Evolutionary conservation across 1,140 invertebrate genomes (phyloP).

Genomic region (Capitella teleta): DNA sequence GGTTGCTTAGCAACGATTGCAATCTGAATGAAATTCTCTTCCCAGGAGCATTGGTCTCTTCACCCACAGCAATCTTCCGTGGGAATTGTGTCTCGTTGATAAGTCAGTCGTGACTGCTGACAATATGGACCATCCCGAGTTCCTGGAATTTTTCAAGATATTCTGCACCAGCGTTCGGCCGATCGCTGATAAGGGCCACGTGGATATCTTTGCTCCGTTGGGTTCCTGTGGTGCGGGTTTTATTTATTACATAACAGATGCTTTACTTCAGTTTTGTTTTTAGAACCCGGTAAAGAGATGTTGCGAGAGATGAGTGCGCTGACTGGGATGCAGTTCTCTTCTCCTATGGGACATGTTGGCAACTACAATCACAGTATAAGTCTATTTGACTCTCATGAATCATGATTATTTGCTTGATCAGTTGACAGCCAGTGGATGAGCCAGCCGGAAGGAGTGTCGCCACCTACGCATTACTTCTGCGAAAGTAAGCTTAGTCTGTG

Average conservation of each 20-base stretch:
- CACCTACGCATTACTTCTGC: conserved; percentile 27
- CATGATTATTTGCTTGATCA: conserved; percentile 13
- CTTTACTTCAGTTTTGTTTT: conserved; percentile 4
- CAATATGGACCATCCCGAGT: conserved; percentile 19
- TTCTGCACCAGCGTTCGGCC: conserved; percentile 22
- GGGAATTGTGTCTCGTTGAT: conserved; percentile 26
- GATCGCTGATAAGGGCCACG: conserved; percentile 26
- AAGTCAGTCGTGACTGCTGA: conserved; percentile 25
- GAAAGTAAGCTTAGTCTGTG: conserved; percentile 29
- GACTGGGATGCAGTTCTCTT: conserved; percentile 27
- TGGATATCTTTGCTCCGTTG: conserved; percentile 32
- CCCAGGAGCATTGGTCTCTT: conserved; percentile 36
- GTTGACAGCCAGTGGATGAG: conserved; percentile 31
- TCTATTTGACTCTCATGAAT: too few species aligned
- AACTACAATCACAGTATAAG: conserved; percentile 33
- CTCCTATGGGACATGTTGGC: conserved; percentile 32
- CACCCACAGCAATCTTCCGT: conserved; percentile 25
- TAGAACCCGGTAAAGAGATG: conserved; percentile 32
- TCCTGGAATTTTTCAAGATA: conserved; percentile 28
- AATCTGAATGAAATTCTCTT: background rate
- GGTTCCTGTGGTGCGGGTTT: conserved; percentile 25
- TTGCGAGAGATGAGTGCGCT: conserved; percentile 24
- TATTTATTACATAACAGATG: background rate
- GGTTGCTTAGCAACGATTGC: background rate
- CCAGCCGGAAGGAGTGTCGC: conserved; percentile 17